Evolutionary conservation across 2,113 vertebrate species (phyloP), one percentile per base, ranked within the genome.

Genomic region (Engystomops pustulosus): DNA sequence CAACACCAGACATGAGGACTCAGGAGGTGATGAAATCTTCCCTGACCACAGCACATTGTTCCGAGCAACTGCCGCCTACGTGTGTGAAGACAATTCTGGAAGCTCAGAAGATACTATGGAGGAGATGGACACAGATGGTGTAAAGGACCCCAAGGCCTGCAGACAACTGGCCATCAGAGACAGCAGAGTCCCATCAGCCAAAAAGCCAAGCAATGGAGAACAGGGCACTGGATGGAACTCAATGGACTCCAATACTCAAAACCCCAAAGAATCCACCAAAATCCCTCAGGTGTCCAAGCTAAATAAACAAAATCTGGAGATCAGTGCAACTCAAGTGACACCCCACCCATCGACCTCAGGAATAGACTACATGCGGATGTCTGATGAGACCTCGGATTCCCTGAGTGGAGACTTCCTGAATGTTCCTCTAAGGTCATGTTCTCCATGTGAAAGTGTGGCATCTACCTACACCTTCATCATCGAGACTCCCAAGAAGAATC

Each of bases 401-500:
- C 6, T 25, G 14, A 25, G 27, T 1, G 49, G 20, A 3, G 81
- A 83, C 41, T 10, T 53, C 20, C 12, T 38, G 6, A 36, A 27
- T 30, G 15, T 30, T 25, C 68, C 85, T 27, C 44, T 36, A 20
- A 89, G 92, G 49, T 85, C 91, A 15, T 84, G 88, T 23, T 94
- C 93, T 23, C 92, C 92, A 25, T 75, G 90, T 25, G 93, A 93
- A 45, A 95, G 93, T 87, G 88, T 94, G 12, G 92, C 93, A 79
- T 95, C 94, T n/a, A 92, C 87, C 76, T 93, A 93, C 55, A 95
- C 94, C 0, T 95, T 93, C 53, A 92, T 93, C 5, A 88, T 94
- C 18, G 90, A 89, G 67, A 91, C 91, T 20, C 87, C 92, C 23
- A 86, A 87, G 55, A 91, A 92, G 14, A 83, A 81, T 45, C 60